A percentile compares a stretch with the other conserved stretches of the same genome.
Conservation (phyloP, 2,113 vertebrate species). For the Agelaius tricolor region DNA sequence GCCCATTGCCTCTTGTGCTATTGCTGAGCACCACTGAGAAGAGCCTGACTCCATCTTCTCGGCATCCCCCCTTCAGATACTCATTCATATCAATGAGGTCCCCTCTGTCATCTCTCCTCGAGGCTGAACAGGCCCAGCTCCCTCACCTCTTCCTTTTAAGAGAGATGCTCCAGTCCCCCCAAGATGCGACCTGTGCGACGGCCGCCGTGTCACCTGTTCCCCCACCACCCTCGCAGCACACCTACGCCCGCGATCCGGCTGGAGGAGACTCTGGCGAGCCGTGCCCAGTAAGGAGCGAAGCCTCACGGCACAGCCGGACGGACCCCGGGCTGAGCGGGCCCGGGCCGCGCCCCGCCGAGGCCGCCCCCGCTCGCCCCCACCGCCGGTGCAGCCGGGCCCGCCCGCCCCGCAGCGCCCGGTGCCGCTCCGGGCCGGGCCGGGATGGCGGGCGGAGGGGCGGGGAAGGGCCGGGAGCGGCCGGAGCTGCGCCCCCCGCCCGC, state of each 20-base stretch:
- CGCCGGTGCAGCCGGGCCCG: background rate
- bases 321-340: background rate
- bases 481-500: background rate
- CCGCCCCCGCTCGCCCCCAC: background rate
- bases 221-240: accelerated
- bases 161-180: background rate
- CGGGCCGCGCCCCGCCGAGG: background rate
- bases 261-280: accelerated
- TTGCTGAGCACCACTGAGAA: background rate
- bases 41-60: background rate
- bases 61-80: no score
- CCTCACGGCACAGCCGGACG: accelerated
- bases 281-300: accelerated
- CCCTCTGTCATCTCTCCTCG: background rate
- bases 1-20: background rate
- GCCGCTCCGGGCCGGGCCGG: no score
- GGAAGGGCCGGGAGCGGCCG: background rate
- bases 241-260: background rate
- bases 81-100: no score
- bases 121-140: background rate
- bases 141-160: background rate
- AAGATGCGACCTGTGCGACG: background rate
- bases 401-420: no score
- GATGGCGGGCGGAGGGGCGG: background rate
- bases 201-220: background rate